Evolutionary conservation across 2,113 vertebrate genomes (phyloP), one percentile per base, ranked within the genome.

Genomic region (Chaenogobius annularis): DNA sequence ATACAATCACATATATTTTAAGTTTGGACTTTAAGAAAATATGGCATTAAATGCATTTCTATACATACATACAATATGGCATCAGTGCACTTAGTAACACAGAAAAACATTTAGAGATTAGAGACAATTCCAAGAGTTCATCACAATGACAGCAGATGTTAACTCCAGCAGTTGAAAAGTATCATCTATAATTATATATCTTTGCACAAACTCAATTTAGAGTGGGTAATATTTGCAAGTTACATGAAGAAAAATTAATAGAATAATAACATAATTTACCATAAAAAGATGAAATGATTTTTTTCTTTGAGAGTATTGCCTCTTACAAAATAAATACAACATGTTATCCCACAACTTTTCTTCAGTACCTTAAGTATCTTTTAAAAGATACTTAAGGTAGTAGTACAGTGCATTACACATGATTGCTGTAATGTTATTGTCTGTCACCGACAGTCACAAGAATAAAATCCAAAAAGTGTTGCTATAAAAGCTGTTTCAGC

Each of bases 321-420:
- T 37, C 35, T 43, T 12, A 63, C 17, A 63, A 35, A 63, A 63
- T 63, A 63, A 63, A 63, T 63, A 63, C 37, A 63, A 40, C 7
- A 35, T 35, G 6, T 40, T 40, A 37, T 63, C 61, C 35, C 35
- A 37, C 37, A 63, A 40, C 17, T 43, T 63, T n/a, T n/a, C n/a
- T n/a, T 4, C 1, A 31, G 26, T 31, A 31, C 26, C 1, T 31
- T 31, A 31, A 31, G 26, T 31, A 31, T 31, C 26, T 20, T 40
- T 4, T 7, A 63, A 63, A 40, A 63, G 9, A 63, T n/a, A 63
- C 17, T 54, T 10, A 40, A 43, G 19, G 35, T n/a, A 40, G 17
- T 31, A 31, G 2, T 63, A 63, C 61, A 63, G 61, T 63, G 61
- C 61, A 63, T 40, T 61, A 14, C 17, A 37, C 61, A 40, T 63